These are phyloP conservation scores for Sparidentex hasta DNA, from an alignment of 2,797 vertebrate species.

Conservation along the genomic window DNA sequence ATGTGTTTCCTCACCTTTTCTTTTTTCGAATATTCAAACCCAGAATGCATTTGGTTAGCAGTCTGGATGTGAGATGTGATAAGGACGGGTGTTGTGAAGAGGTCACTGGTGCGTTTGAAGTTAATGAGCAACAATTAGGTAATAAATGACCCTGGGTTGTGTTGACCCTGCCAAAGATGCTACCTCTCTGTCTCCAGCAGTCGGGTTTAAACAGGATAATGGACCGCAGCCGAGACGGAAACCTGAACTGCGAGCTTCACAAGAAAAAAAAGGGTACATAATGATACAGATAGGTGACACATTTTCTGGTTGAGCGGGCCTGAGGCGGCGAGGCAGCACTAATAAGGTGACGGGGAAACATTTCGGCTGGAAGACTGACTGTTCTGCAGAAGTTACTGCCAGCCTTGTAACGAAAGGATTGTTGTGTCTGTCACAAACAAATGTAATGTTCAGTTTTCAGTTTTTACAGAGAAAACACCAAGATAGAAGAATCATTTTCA, in stretches of 20 bases:
- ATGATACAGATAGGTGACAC: slow-evolving; percentile 71
- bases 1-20: background rate
- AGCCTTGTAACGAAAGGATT: background rate
- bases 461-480: too few relatives aligned
- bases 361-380: slow-evolving; percentile 6
- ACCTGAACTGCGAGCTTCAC: slow-evolving; percentile 40
- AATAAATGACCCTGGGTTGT: slow-evolving; percentile 68
- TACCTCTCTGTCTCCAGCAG: slow-evolving; percentile 19
- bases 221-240: slow-evolving; percentile 29
- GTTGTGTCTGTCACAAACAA: slow-evolving; percentile 3
- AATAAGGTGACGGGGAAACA: slow-evolving; percentile 64
- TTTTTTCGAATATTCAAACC: background rate
- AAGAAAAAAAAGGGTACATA: slow-evolving; percentile 52
- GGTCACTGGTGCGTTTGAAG: slow-evolving; percentile 47
- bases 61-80: slow-evolving; percentile 32
- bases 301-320: slow-evolving; percentile 66
- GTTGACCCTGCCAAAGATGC: slow-evolving; percentile 36
- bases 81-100: slow-evolving; percentile 35
- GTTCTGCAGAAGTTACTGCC: slow-evolving; percentile 16
- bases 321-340: slow-evolving; percentile 61
- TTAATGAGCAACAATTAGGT: slow-evolving; percentile 79
- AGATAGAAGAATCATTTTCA: too few relatives aligned
- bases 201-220: slow-evolving; percentile 61
- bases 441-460: background rate
- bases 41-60: background rate